Percentiles rank a stretch among this genome's conserved stretches.
Evolutionary conservation across 2,797 vertebrate genomes (phyloP).

Genomic region (Dipus sagitta): DNA sequence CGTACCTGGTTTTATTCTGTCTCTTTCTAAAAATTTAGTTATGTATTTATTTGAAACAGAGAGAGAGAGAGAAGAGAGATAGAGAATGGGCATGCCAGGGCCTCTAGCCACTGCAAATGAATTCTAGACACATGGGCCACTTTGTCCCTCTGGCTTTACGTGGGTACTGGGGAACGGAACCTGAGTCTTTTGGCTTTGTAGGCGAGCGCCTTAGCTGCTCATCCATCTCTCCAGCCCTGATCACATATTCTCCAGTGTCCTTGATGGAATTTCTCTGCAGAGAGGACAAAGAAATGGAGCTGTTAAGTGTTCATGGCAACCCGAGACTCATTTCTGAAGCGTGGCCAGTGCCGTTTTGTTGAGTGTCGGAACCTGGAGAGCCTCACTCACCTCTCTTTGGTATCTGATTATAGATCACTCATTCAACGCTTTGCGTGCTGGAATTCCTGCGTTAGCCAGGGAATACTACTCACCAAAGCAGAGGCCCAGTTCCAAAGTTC

Average conservation of each 20-base stretch:
- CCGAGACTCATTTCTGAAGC: not conserved
- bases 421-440: not conserved
- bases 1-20: not conserved
- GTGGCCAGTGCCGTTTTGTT: not conserved
- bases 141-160: too few relatives aligned
- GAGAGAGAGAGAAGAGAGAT: too few relatives aligned
- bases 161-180: too few relatives aligned
- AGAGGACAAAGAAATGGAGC: not conserved
- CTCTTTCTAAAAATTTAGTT: too few relatives aligned
- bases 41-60: too few relatives aligned
- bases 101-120: too few relatives aligned
- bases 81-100: too few relatives aligned
- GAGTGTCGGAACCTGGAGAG: not conserved
- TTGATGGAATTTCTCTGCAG: not conserved
- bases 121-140: too few relatives aligned
- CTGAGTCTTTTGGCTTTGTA: too few relatives aligned
- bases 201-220: too few relatives aligned
- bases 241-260: not conserved
- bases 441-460: not conserved
- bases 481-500: not conserved
- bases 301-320: not conserved
- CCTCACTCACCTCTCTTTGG: not conserved
- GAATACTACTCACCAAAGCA: not conserved
- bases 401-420: not conserved
- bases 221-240: too few relatives aligned